These are phyloP conservation scores for Drosophila aldrichi DNA, from an alignment of 2,888 invertebrate species.

Conservation along the genomic window DNA sequence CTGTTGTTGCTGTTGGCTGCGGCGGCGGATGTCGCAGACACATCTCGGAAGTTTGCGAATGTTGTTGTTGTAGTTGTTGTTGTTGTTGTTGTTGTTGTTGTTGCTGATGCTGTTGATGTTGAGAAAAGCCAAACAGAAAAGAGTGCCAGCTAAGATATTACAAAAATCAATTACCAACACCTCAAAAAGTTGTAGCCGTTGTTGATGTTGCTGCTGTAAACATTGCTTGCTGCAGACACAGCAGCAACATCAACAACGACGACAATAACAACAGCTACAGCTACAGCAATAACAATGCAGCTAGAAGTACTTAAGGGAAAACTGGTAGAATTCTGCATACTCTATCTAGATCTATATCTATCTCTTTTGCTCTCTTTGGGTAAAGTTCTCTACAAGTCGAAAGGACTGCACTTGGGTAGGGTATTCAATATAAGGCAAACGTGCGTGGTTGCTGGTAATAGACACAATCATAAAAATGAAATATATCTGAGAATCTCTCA, in stretches of 20 bases:
- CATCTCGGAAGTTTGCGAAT: constrained; percentile 74
- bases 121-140: constrained; percentile 65
- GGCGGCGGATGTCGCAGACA: constrained; percentile 74
- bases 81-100: constrained; percentile 4
- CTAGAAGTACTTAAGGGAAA: constrained; percentile 7
- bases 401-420: constrained; percentile 3
- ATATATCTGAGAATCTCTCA: constrained; percentile 81
- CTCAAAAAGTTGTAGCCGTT: constrained; percentile 73
- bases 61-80: constrained; percentile 42
- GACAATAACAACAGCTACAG: constrained; percentile 50
- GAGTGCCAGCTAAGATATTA: constrained; percentile 77
- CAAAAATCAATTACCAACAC: constrained; percentile 81
- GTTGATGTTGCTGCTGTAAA: constrained; percentile 57
- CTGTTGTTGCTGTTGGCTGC: constrained; percentile 35
- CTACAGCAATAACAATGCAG: constrained; percentile 22
- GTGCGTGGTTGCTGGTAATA: constrained; percentile 80
- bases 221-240: constrained; percentile 48
- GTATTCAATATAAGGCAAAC: constrained; percentile 66
- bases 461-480: constrained; percentile 82
- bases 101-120: constrained; percentile 12
- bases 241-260: constrained; percentile 54
- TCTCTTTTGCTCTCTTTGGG: background rate
- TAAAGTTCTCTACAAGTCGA: too few relatives aligned
- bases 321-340: constrained; percentile 16
- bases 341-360: constrained; percentile 1